Evolutionary conservation across 2,113 vertebrate genomes (phyloP).

Genomic region (Vimba vimba): DNA sequence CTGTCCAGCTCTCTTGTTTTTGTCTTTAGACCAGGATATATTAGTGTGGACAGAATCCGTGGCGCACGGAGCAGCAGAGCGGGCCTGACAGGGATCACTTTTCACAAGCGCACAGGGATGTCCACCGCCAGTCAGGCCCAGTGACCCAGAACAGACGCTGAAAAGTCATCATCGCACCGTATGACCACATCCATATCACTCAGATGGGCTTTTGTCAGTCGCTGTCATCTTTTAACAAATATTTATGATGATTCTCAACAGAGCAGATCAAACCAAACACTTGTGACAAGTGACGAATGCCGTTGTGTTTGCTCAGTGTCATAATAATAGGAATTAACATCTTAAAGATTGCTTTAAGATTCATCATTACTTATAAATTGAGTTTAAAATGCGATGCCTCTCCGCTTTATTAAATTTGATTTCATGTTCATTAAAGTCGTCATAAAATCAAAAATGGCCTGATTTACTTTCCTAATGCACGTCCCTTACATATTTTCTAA

Average conservation of each 20-base stretch:
- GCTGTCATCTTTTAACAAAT: not conserved
- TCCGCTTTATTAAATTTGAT: not conserved
- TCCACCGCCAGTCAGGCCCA: not conserved
- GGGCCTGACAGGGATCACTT: not conserved
- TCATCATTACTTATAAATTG: not conserved
- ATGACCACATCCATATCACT: not conserved
- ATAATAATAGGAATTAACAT: not conserved
- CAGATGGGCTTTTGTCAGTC: not conserved
- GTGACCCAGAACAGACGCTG: slow-evolving; percentile 10
- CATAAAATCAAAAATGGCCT: not conserved
- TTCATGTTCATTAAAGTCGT: not conserved
- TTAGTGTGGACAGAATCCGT: slow-evolving; percentile 2
- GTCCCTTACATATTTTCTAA: not conserved
- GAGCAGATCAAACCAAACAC: not conserved
- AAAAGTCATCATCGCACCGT: slow-evolving; percentile 13
- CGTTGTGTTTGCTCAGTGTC: not conserved
- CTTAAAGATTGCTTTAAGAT: not conserved
- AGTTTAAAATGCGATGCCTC: not conserved
- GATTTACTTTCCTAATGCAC: not conserved
- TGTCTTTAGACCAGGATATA: slow-evolving; percentile 1
- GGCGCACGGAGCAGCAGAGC: not conserved
- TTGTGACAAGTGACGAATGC: not conserved
- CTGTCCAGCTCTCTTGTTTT: slow-evolving; percentile 28
- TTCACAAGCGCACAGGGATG: slow-evolving; percentile 20
- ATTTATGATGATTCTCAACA: not conserved